These are phyloP conservation scores for Anseranas semipalmata DNA, from an alignment of 2,113 vertebrate genomes.

Conservation along the genomic window DNA sequence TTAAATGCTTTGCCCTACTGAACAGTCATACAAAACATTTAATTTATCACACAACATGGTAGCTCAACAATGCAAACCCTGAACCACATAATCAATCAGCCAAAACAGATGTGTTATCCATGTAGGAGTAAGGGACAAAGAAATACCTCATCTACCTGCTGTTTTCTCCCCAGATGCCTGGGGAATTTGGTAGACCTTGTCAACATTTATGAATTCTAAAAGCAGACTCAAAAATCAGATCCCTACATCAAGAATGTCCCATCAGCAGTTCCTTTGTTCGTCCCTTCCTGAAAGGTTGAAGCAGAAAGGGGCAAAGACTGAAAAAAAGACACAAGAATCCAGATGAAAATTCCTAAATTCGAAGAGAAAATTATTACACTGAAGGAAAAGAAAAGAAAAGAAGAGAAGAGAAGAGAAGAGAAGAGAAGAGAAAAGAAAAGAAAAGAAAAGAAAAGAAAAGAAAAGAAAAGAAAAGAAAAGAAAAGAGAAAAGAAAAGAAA, in stretches of 20 bases:
- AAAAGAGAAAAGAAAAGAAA: too few species aligned
- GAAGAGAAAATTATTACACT: background rate
- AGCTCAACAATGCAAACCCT: background rate
- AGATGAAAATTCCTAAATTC: background rate
- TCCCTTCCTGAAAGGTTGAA: background rate
- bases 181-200: background rate
- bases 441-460: too few species aligned
- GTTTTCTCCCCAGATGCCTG: background rate
- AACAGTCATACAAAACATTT: background rate
- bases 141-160: background rate
- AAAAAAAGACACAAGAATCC: background rate
- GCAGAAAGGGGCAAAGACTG: background rate
- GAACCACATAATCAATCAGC: background rate
- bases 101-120: background rate
- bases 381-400: background rate
- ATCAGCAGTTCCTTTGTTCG: background rate
- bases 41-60: background rate
- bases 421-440: too few species aligned
- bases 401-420: too few species aligned
- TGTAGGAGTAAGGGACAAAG: background rate
- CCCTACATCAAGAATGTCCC: background rate
- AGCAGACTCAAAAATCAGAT: background rate
- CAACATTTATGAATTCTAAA: background rate
- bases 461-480: too few species aligned
- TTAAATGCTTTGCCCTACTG: accelerated